Percentiles rank a stretch among this genome's conserved stretches.
Evolutionary conservation across 2,797 vertebrate species (phyloP).

Genomic region (Hippopotamyrus pictus): DNA sequence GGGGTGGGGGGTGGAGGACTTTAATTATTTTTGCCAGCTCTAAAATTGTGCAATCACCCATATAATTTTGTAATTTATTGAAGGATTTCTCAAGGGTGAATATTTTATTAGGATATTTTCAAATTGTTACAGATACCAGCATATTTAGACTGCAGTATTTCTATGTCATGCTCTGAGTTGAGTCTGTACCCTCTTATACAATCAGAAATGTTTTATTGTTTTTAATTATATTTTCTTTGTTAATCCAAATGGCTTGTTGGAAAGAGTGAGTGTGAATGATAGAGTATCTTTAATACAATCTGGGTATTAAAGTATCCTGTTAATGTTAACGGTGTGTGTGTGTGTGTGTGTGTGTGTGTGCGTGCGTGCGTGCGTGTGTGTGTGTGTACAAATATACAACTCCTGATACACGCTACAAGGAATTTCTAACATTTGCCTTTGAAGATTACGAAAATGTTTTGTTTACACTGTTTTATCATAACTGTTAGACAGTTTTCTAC

Average conservation of each 20-base stretch:
- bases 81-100: constrained; percentile 12
- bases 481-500: constrained; percentile 59
- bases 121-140: neutral
- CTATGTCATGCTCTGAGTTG: constrained; percentile 14
- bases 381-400: constrained; percentile 50
- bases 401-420: constrained; percentile 54
- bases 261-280: neutral
- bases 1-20: neutral
- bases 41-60: neutral
- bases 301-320: constrained; percentile 30
- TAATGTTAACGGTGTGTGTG: neutral
- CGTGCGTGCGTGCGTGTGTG: neutral
- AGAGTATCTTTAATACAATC: constrained; percentile 60
- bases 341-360: neutral
- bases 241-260: neutral
- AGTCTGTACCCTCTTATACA: constrained; percentile 22
- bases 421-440: constrained; percentile 32
- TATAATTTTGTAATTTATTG: constrained; percentile 3
- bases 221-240: constrained; percentile 17
- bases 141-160: constrained; percentile 25
- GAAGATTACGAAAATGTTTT: constrained; percentile 49
- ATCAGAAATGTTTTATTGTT: constrained; percentile 28
- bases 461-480: constrained; percentile 57
- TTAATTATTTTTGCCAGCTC: neutral
- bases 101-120: constrained; percentile 22